Evolutionary conservation across 2,888 invertebrate genomes (phyloP), one percentile per base, ranked within the genome.

Genomic region (Dryocosmus kuriphilus): DNA sequence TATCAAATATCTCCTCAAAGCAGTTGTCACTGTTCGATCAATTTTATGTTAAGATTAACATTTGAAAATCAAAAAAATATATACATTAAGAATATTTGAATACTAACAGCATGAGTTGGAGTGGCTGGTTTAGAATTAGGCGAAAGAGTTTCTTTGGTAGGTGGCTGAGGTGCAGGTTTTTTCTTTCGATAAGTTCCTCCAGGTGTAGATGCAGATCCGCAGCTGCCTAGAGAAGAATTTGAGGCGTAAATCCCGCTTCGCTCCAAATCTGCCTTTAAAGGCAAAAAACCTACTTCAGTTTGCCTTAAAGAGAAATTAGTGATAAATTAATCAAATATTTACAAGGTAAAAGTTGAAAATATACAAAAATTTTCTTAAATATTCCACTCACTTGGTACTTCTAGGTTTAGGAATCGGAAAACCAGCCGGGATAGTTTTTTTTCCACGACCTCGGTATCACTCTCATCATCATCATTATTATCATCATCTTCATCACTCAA

Each of bases 401-500:
- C 93, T 89, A 27, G 93, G 93, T 85, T 91, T 92, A 30, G 93
- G 93, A 74, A 93, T 89, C 4, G 93, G 93, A 7, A 84, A 80
- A 27, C 76, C 84, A 14, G 80, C 74, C 76, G 81, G 78, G 11
- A 81, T 74, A 38, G 75, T 80, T 35, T 60, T 35, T 60, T 77
- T 3, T 65, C 38, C 14, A 83, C 82, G 27, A 55, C 80, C 6
- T 89, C 88, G 7, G 76, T 81, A 62, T 86, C 87, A 73, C 84
- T 86, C 46, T 94, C 94, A 83, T 11, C 41, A 35, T 95, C 95
- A 84, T 95, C 95, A 41, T 16, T 16, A 41, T 41, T 16, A 83
- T 95, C 95, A 84, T 95, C 95, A 84, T 95, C 95, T 41, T 94
- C 95, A 85, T 95, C 95, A 81, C 94, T 95, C 93, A 94, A 95